These are phyloP conservation scores for Peromyscus maniculatus DNA, from an alignment of 2,113 vertebrate genomes.

Conservation along the genomic window DNA sequence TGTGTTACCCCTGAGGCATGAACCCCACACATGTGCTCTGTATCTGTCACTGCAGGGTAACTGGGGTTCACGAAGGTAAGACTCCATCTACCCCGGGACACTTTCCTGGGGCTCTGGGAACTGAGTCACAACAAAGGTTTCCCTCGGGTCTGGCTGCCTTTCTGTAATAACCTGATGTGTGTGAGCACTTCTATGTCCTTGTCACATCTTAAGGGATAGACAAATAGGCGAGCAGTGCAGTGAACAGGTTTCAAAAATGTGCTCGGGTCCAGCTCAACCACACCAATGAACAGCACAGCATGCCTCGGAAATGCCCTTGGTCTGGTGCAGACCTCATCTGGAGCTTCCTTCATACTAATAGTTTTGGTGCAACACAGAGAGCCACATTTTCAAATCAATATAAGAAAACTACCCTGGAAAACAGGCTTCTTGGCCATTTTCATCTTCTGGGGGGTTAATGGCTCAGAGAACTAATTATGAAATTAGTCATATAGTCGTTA, in stretches of 20 bases:
- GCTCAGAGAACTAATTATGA: conserved; percentile 55
- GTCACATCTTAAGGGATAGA: not conserved
- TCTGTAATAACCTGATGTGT: not conserved
- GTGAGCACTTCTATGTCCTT: not conserved
- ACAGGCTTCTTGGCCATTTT: not conserved
- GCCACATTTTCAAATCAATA: conserved; percentile 31
- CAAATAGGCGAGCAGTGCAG: not conserved
- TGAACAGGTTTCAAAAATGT: not conserved
- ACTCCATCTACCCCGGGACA: not conserved
- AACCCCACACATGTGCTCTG: not conserved
- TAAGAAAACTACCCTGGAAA: conserved; percentile 37
- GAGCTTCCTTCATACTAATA: not conserved
- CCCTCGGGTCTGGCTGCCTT: not conserved
- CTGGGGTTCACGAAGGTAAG: not conserved
- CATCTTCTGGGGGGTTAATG: conserved; percentile 15
- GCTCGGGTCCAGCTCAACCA: not conserved
- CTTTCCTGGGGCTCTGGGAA: not conserved
- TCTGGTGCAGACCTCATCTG: not conserved
- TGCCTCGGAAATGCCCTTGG: not conserved
- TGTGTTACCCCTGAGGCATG: no score
- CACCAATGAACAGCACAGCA: not conserved
- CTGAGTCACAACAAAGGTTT: not conserved
- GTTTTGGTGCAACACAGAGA: not conserved
- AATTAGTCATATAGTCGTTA: conserved; percentile 19
- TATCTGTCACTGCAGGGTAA: not conserved